Evolutionary conservation across 2,888 invertebrate species (phyloP), one percentile per base, ranked within the genome.

Genomic region (Amiota communis): DNA sequence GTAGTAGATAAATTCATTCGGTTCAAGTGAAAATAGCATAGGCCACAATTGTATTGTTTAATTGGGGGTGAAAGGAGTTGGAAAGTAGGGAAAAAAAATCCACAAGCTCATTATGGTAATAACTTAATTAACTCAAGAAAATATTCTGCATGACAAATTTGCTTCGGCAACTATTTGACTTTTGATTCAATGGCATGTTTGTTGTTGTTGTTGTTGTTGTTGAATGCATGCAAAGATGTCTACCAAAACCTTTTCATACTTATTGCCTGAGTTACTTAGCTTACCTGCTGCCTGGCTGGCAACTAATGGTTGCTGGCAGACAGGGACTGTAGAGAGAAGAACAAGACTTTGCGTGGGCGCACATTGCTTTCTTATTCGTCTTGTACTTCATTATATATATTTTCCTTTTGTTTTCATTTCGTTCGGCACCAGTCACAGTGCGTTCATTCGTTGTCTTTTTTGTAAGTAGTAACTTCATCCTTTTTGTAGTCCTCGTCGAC

Each of bases 71-170:
- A 36, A 36, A 36, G 36, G 36, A 36, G 6, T 36, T n/a, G n/a
- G 36, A 79, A 81, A 78, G 80, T 78, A 79, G 80, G n/a, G n/a
- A n/a, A n/a, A 83, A 85, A 83, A 82, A 84, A 84, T 81, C 79
- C 80, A 82, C 82, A 82, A 82, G 83, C 83, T 83, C 85, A 83
- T 83, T 83, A 83, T 85, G 80, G 85, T 83, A 85, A 83, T 84
- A 83, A 84, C 85, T 83, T 85, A 83, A 83, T 83, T 83, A 83
- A 83, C 83, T 85, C 79, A 83, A 82, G 84, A 83, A 84, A 86
- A 83, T 86, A 83, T 83, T 83, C 81, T 78, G 80, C 82, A 87
- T 86, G 87, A 86, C 87, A 87, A 87, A 87, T 87, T 87, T 85
- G 81, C 80, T 79, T 78, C 76, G 83, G 76, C 82, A 79, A 87